phyloP scores from a whole-genome alignment of 2,113 vertebrate species.

The Tragelaphus strepsiceros region DNA sequence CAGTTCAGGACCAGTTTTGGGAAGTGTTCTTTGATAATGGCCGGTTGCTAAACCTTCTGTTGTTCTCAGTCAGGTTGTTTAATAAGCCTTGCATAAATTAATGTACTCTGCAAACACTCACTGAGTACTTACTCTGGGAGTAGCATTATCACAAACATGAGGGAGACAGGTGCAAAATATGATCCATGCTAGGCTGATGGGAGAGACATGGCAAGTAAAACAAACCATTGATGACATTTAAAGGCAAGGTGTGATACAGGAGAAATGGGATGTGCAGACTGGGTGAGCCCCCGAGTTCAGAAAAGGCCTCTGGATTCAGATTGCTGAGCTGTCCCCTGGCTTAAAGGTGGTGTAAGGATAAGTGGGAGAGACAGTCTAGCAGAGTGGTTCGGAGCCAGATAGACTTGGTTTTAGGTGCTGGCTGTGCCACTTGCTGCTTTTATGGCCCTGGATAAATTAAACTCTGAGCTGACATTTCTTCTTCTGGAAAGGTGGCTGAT shows the following conservation, averaged over 20 bases:
- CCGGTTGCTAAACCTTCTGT: not conserved
- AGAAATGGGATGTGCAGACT: not conserved
- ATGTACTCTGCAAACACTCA: not conserved
- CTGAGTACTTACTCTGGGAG: not conserved
- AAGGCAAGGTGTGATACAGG: not conserved
- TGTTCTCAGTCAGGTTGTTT: not conserved
- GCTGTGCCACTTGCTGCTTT: not conserved
- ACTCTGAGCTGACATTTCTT: not conserved
- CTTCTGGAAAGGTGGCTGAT: not conserved
- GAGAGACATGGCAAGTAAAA: not conserved
- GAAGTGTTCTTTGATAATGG: not conserved
- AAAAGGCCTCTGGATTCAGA: not conserved
- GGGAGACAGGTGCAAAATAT: not conserved
- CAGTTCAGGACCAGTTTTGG: not conserved
- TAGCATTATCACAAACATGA: not conserved
- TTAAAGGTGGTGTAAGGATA: not conserved
- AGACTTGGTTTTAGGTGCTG: not conserved
- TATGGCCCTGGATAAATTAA: not conserved
- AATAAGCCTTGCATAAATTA: slow-evolving; percentile 1
- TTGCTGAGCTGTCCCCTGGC: not conserved
- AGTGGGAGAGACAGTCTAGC: not conserved
- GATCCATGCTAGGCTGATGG: not conserved
- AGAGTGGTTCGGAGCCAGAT: not conserved
- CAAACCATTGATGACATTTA: not conserved
- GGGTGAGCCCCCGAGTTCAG: not conserved